Conservation (phyloP, 35 echinoderm and acorn worm genomes). For the Apostichopus californicus region DNA sequence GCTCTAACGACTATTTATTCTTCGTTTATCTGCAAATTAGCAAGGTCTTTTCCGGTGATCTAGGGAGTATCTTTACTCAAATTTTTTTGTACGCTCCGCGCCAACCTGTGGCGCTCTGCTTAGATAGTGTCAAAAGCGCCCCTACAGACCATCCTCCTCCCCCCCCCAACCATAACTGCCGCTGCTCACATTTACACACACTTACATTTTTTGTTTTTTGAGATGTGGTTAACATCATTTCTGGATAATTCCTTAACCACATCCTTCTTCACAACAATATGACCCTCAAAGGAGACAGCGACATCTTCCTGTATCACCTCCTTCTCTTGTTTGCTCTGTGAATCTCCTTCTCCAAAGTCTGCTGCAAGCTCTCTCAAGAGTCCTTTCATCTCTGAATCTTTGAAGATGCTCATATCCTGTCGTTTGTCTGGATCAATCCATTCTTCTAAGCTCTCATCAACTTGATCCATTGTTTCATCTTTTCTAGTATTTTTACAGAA, state of each 20-base stretch:
- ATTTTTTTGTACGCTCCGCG: no score
- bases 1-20: no score
- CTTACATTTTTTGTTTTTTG: background rate
- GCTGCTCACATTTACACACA: background rate
- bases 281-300: constrained; percentile 21
- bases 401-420: background rate
- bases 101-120: no score
- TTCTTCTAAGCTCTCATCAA: constrained; percentile 32
- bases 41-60: no score
- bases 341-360: constrained; percentile 66
- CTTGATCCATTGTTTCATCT: background rate
- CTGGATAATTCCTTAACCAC: background rate
- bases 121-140: no score
- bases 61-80: no score
- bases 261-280: constrained; percentile 17
- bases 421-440: constrained; percentile 64
- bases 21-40: no score
- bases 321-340: background rate
- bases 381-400: constrained; percentile 63
- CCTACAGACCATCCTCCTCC: no score
- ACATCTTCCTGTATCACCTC: background rate
- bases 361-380: constrained; percentile 68
- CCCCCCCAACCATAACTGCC: no score
- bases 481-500: background rate
- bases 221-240: background rate